phyloP scores from a whole-genome alignment of 1,140 invertebrate species.

The Heliothis subflexa region DNA sequence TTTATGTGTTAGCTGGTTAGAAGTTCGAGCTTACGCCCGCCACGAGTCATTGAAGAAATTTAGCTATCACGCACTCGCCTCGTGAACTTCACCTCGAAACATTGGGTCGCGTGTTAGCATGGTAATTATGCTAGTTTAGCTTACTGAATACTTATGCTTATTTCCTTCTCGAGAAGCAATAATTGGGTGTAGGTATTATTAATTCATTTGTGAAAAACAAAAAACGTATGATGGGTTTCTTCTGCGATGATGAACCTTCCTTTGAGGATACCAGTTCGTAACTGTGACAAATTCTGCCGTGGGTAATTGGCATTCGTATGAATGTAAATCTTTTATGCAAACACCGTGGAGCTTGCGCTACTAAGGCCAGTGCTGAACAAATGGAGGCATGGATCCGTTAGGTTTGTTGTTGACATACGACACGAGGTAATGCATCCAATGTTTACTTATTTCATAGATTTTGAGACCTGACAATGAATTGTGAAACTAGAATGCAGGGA shows the following conservation, averaged over 20 bases:
- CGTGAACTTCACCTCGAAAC: conserved; percentile 44
- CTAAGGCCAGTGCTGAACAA: conserved; percentile 74
- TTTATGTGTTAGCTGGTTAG: background rate
- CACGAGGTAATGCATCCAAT: conserved; percentile 80
- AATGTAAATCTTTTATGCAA: conserved; percentile 49
- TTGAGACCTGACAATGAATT: conserved; percentile 78
- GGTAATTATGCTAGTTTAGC: conserved; percentile 29
- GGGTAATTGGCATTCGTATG: conserved; percentile 39
- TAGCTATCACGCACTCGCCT: conserved; percentile 23
- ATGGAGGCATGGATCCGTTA: conserved; percentile 72
- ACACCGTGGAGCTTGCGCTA: conserved; percentile 53
- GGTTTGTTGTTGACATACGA: conserved; percentile 77
- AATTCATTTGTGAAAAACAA: conserved; percentile 2
- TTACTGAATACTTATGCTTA: conserved; percentile 19
- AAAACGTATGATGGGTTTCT: background rate
- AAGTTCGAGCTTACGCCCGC: background rate
- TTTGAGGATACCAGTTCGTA: conserved; percentile 13
- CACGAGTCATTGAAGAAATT: conserved; percentile 41
- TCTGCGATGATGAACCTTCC: too few species aligned
- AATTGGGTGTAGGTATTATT: background rate
- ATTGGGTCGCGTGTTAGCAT: conserved; percentile 21
- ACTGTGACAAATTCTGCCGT: conserved; percentile 36
- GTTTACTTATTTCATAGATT: conserved; percentile 85
- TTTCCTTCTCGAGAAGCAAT: background rate
- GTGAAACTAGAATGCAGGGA: conserved; percentile 74